Evolutionary conservation across 1,140 invertebrate genomes (phyloP).

Genomic region (Macrobrachium rosenbergii): DNA sequence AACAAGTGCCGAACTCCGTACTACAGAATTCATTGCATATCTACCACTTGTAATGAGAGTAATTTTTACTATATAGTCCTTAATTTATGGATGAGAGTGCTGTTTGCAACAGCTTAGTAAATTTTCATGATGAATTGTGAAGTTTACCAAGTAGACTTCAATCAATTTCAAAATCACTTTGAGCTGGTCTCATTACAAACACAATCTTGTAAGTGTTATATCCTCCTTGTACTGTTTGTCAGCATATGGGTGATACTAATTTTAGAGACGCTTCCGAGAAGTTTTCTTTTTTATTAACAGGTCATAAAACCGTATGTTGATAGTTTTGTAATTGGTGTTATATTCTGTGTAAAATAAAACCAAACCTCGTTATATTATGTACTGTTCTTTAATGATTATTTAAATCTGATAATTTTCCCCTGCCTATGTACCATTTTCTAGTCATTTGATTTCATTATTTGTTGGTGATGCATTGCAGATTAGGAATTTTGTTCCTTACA

Average conservation of each 20-base stretch:
- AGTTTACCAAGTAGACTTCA: not conserved
- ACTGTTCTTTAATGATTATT: constrained; percentile 19
- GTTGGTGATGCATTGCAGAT: constrained; percentile 26
- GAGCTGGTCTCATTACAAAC: constrained; percentile 55
- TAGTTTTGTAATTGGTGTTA: too few relatives aligned
- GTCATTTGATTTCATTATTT: constrained; percentile 34
- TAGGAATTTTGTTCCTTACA: constrained; percentile 27
- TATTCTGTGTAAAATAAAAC: too few relatives aligned
- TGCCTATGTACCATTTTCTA: constrained; percentile 41
- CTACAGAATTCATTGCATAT: too few relatives aligned
- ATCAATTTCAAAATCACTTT: not conserved
- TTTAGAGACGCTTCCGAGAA: constrained; percentile 46
- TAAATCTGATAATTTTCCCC: constrained; percentile 23
- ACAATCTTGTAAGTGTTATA: constrained; percentile 30
- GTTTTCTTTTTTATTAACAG: constrained; percentile 1
- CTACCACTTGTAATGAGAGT: too few relatives aligned
- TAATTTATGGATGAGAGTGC: too few relatives aligned
- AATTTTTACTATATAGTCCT: too few relatives aligned
- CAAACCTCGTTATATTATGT: not conserved
- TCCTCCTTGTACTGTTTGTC: constrained; percentile 20
- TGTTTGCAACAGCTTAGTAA: too few relatives aligned
- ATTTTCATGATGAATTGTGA: too few relatives aligned
- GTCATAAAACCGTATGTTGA: too few relatives aligned
- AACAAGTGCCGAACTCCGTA: too few relatives aligned
- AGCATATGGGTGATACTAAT: constrained; percentile 56